phyloP scores from a whole-genome alignment of 2,113 vertebrate genomes.

The Falcunculus frontatus region DNA sequence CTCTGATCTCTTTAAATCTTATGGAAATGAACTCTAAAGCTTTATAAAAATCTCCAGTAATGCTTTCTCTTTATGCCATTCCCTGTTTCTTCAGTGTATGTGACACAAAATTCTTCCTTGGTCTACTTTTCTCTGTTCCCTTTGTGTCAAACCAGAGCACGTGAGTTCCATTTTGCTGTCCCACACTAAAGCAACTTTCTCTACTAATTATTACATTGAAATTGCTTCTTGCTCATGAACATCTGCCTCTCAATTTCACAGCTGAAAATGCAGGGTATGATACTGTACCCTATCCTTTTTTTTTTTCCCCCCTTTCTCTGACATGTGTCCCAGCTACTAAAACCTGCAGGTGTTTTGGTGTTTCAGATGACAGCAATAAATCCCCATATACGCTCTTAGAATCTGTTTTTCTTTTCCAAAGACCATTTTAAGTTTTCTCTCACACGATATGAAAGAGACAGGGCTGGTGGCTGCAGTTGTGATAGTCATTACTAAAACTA shows the following conservation, averaged over 20 bases:
- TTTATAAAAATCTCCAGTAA: neutral
- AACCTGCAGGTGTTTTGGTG: neutral
- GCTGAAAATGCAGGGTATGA: neutral
- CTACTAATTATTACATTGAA: neutral
- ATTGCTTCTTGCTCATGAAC: neutral
- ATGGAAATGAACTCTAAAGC: neutral
- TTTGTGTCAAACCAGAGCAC: neutral
- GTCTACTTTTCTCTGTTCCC: neutral
- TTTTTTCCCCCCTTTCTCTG: neutral
- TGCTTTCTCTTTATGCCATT: neutral
- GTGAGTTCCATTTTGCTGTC: neutral
- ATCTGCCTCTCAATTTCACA: neutral
- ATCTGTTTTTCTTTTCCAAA: neutral
- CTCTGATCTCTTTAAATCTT: neutral
- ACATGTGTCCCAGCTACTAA: neutral
- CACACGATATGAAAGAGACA: fast-evolving
- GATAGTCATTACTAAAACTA: neutral
- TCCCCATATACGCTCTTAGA: fast-evolving
- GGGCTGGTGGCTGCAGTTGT: neutral
- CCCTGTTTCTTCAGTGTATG: neutral
- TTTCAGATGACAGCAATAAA: neutral
- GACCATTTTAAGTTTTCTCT: neutral
- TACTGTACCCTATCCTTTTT: neutral
- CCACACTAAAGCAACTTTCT: neutral
- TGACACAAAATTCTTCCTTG: neutral